A percentile compares a stretch with the other conserved stretches of the same genome.
phyloP scores from a whole-genome alignment of 2,113 vertebrate species.

The Thryonomys swinderianus region DNA sequence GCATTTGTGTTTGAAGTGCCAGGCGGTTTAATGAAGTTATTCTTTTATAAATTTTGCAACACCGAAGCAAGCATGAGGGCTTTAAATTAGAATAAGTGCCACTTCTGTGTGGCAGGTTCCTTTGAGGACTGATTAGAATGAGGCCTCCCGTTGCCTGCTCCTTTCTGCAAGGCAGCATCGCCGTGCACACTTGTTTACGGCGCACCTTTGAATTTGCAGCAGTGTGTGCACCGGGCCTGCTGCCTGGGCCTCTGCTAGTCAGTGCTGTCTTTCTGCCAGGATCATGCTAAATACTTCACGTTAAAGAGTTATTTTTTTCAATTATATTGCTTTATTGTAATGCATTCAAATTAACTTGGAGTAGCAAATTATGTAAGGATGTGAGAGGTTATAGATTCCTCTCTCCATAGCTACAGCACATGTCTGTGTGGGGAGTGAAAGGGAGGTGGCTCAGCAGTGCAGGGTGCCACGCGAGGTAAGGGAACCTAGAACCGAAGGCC shows the following conservation, averaged over 20 bases:
- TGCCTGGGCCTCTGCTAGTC: conserved; percentile 69
- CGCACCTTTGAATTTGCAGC: conserved; percentile 84
- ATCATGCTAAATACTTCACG: conserved; percentile 85
- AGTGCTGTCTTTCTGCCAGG: conserved; percentile 71
- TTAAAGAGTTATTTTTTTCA: conserved; percentile 85
- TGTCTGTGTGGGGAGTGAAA: conserved; percentile 77
- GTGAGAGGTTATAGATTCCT: conserved; percentile 82
- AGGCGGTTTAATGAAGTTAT: conserved; percentile 87
- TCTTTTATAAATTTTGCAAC: conserved; percentile 89
- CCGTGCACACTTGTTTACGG: conserved; percentile 84
- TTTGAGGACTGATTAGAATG: conserved; percentile 90
- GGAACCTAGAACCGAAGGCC: not conserved
- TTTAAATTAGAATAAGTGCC: conserved; percentile 91
- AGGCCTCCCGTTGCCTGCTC: conserved; percentile 85
- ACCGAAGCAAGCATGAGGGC: conserved; percentile 87
- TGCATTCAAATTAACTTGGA: conserved; percentile 86
- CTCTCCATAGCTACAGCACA: conserved; percentile 87
- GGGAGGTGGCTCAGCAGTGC: conserved; percentile 60
- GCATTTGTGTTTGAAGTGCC: conserved; percentile 84
- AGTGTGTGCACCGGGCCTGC: conserved; percentile 68
- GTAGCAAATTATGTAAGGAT: conserved; percentile 83
- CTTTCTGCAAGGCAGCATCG: conserved; percentile 79
- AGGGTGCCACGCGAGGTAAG: not conserved
- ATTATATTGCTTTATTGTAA: conserved; percentile 85
- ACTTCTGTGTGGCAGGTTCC: conserved; percentile 89